phyloP scores from a whole-genome alignment of 2,113 vertebrate species.

The Cisticola juncidis region DNA sequence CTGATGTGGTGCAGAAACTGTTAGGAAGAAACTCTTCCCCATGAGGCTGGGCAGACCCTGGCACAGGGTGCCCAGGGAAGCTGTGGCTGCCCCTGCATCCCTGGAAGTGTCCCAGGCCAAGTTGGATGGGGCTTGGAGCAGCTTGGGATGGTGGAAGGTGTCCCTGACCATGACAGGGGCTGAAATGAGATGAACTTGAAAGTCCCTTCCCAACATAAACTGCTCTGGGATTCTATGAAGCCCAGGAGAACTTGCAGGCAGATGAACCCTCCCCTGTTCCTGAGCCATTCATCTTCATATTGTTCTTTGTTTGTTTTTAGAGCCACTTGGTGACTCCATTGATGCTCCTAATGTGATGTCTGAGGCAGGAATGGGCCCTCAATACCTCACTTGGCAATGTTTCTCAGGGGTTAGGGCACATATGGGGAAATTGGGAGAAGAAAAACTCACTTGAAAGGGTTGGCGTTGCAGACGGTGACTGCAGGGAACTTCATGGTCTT shows the following conservation, averaged over 20 bases:
- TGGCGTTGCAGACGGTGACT: constrained; percentile 80
- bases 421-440: fast-evolving
- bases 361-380: fast-evolving
- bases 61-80: not conserved
- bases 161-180: fast-evolving
- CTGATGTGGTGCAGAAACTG: not conserved
- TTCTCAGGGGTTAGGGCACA: not conserved
- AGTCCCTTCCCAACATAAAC: not conserved
- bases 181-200: not conserved
- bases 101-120: not conserved
- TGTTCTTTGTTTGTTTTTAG: not conserved
- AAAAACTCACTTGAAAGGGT: constrained; percentile 77
- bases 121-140: fast-evolving
- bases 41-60: not conserved
- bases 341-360: fast-evolving
- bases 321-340: not conserved
- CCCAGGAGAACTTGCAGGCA: not conserved
- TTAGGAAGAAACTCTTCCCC: not conserved
- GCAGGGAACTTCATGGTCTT: constrained; percentile 82
- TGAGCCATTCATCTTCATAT: fast-evolving
- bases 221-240: not conserved
- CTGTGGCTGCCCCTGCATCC: not conserved
- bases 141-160: fast-evolving
- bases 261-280: not conserved
- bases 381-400: not conserved